Evolutionary conservation across 1,140 invertebrate genomes (phyloP), one percentile per base, ranked within the genome.

Genomic region (Penaeus indicus): DNA sequence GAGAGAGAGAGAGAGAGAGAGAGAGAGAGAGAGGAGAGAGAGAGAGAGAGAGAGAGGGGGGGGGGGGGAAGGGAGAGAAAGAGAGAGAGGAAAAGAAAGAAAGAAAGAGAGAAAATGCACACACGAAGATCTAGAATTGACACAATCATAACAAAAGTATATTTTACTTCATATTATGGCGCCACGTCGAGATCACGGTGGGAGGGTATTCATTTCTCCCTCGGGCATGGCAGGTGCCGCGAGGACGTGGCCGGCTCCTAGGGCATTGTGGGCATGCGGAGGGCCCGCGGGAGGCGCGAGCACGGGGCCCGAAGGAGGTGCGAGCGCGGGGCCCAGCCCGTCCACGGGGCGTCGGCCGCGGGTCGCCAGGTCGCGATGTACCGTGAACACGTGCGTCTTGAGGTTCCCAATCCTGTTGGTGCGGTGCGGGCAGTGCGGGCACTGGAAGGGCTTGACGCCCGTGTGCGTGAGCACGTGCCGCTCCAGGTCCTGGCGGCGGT

Each of bases 401-500:
- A 90, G 78, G 64, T 90, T 90, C 11, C 87, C 86, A 27, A 82
- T 88, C 86, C 86, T 88, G 87, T 88, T 90, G 38, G 90, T 86
- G 81, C 90, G 90, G 67, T 90, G 90, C 16, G 91, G 91, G 89
- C 93, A 93, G n/a, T 91, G 81, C 22, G 88, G 86, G 87, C 93
- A 93, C 32, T 91, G 85, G 85, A 91, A 92, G 22, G 92, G 92
- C 60, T 91, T 91, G 81, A 91, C 91, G 18, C 92, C 91, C 21
- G 91, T 92, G 86, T 93, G 93, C 18, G 90, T 91, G 32, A 91
- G 72, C 61, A 96, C 94, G 93, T 97, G 96, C 88, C 96, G 93
- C 85, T 96, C 95, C 75, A 97, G 93, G 84, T 91, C 90, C 81
- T 91, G 91, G 27, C 89, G 96, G 92, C 97, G 97, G 19, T 96